Evolutionary conservation across 2,888 invertebrate species (phyloP).

Genomic region (Cryptus armator): DNA sequence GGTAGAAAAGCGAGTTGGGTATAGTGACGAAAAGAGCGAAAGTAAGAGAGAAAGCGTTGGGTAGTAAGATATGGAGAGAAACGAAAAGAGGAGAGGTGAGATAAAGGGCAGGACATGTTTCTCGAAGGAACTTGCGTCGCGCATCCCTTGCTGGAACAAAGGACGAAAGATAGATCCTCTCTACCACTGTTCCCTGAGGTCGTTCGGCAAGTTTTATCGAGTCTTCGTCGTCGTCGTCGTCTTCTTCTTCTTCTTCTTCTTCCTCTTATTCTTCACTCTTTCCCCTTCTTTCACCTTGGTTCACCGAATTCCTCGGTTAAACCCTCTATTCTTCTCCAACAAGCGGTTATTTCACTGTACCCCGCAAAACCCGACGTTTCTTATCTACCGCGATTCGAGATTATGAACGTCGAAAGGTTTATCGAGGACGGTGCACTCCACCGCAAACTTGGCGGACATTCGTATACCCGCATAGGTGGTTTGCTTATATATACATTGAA

Average conservation of each 20-base stretch:
- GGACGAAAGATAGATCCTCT: conserved; percentile 58
- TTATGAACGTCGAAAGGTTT: conserved; percentile 29
- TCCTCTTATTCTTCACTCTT: conserved; percentile 16
- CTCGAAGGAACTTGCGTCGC: conserved; percentile 50
- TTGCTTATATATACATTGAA: not conserved
- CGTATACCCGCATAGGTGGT: not conserved
- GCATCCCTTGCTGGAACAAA: conserved; percentile 50
- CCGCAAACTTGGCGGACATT: conserved; percentile 25
- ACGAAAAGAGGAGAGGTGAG: conserved; percentile 26
- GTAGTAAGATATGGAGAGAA: conserved; percentile 6
- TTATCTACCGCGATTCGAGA: conserved; percentile 28
- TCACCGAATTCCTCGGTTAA: conserved; percentile 33
- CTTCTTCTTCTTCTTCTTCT: conserved; percentile 35
- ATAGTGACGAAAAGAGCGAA: conserved; percentile 31
- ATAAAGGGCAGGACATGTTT: conserved; percentile 59
- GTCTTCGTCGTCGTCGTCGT: conserved; percentile 50
- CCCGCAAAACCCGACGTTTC: conserved; percentile 19
- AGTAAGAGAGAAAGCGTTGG: conserved; percentile 15
- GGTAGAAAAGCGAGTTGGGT: conserved; percentile 21
- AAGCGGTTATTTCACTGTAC: conserved; percentile 38
- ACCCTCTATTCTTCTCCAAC: conserved; percentile 25
- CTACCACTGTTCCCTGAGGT: conserved; percentile 50
- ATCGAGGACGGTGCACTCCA: conserved; percentile 33
- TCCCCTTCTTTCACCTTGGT: conserved; percentile 5
- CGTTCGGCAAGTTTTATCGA: conserved; percentile 66